Percentiles rank a stretch among this genome's conserved stretches.
phyloP scores from a whole-genome alignment of 2,888 invertebrate species.

The Philereme transversata region DNA sequence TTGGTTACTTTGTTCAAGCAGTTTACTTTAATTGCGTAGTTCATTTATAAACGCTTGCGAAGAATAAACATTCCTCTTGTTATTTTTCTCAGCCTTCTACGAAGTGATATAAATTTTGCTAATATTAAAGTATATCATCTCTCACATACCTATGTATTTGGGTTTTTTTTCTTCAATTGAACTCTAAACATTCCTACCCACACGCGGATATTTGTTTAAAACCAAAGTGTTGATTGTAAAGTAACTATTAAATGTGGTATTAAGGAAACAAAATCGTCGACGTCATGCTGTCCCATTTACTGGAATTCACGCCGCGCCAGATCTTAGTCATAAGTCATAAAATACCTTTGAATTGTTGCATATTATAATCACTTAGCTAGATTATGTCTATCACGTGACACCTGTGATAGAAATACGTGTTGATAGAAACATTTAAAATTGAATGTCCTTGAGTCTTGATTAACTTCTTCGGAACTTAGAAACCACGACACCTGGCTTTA shows the following conservation, averaged over 20 bases:
- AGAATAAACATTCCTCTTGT: too few species aligned
- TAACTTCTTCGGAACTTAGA: too few species aligned
- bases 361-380: neutral
- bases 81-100: too few species aligned
- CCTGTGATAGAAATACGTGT: slow-evolving; percentile 8
- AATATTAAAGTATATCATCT: too few species aligned
- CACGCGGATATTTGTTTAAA: slow-evolving; percentile 3
- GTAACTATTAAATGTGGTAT: slow-evolving; percentile 1
- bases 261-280: slow-evolving; percentile 17
- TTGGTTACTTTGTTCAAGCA: neutral
- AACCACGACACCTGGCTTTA: too few species aligned
- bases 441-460: too few species aligned
- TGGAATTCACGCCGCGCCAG: slow-evolving; percentile 12
- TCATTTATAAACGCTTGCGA: neutral
- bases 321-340: slow-evolving; percentile 18
- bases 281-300: slow-evolving; percentile 15
- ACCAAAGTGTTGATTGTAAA: slow-evolving; percentile 6
- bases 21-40: slow-evolving; percentile 1
- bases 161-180: neutral
- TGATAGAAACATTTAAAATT: neutral
- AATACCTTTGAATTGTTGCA: neutral
- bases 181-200: neutral
- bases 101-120: neutral
- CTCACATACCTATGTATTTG: neutral
- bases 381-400: slow-evolving; percentile 4